These are phyloP conservation scores for Rhodophaea formosa DNA, from an alignment of 2,888 invertebrate genomes.

Conservation along the genomic window DNA sequence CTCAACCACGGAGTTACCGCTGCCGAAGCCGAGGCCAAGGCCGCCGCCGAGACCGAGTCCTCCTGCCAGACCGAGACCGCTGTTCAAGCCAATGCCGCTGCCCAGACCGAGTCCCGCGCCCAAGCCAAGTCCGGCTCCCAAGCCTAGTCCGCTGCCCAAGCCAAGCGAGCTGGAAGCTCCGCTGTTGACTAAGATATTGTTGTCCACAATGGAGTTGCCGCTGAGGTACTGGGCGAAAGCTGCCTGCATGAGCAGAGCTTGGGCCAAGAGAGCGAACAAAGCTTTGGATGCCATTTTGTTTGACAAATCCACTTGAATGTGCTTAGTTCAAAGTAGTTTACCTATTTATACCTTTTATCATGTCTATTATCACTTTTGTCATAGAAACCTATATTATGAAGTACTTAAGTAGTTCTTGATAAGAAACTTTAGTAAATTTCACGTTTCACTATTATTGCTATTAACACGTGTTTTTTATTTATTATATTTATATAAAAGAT, in stretches of 20 bases:
- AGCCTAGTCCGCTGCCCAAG: slow-evolving; percentile 9
- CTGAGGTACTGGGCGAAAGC: too few relatives aligned
- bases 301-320: not conserved
- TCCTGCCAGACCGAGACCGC: too few relatives aligned
- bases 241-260: too few relatives aligned
- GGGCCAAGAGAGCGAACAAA: slow-evolving; percentile 14
- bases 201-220: too few relatives aligned
- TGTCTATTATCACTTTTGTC: slow-evolving; percentile 8
- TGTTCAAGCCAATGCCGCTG: too few relatives aligned
- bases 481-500: too few relatives aligned
- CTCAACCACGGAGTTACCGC: too few relatives aligned
- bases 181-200: too few relatives aligned
- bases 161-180: too few relatives aligned
- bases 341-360: slow-evolving; percentile 5
- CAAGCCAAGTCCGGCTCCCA: slow-evolving; percentile 18
- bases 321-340: not conserved
- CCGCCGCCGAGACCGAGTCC: too few relatives aligned
- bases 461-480: not conserved
- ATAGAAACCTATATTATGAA: slow-evolving; percentile 3
- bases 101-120: not conserved
- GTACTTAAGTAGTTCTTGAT: not conserved
- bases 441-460: not conserved
- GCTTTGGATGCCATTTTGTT: slow-evolving; percentile 19
- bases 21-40: too few relatives aligned
- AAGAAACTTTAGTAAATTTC: not conserved